Evolutionary conservation across 2,888 invertebrate genomes (phyloP), one percentile per base, ranked within the genome.

Genomic region (Meliscaeva auricollis): DNA sequence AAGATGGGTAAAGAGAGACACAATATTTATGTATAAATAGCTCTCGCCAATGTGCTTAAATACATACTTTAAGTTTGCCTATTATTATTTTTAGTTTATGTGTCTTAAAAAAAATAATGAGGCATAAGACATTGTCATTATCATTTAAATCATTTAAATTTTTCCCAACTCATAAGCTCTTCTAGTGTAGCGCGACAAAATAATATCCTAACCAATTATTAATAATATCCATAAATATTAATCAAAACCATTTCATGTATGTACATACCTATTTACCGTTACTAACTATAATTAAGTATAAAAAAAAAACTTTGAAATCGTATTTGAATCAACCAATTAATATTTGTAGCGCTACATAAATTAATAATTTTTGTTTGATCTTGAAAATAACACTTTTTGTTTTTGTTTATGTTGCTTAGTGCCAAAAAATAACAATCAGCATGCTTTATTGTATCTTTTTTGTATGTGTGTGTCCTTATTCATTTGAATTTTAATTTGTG

Each of bases 1-100:
- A 69, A 69, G 26, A 69, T 41, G 54, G 76, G 76, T 76, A 70
- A 76, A 62, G 11, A 70, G 38, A 56, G 26, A 41, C 20, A 30
- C 7, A 66, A 11, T 2, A 58, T 38, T 8, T 3, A 38, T 38
- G 2, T 11, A 35, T 20, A 58, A 58, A 11, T 60, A 38, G 38
- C 58, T 22, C 15, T 56, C 38, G 9, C 13, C 26, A 38, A 50
- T 72, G 13, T 75, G 52, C 50, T 75, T 64, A 60, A 64, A 38
- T 68, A 52, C 0, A 38, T 68, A 52, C 0, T 50, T 64, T 62
- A 41, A 75, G 20, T 68, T 64, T 64, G 15, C 13, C 32, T 54
- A 52, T 64, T 72, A 26, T 46, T 54, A 38, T 52, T 60, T 48
- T 46, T 52, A 64, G 15, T 54, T 44, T 2, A n/a, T 30, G 9